Percentiles rank a stretch among this genome's conserved stretches.
Evolutionary conservation across 2,113 vertebrate genomes (phyloP).

Genomic region (Cinclus mexicanus): DNA sequence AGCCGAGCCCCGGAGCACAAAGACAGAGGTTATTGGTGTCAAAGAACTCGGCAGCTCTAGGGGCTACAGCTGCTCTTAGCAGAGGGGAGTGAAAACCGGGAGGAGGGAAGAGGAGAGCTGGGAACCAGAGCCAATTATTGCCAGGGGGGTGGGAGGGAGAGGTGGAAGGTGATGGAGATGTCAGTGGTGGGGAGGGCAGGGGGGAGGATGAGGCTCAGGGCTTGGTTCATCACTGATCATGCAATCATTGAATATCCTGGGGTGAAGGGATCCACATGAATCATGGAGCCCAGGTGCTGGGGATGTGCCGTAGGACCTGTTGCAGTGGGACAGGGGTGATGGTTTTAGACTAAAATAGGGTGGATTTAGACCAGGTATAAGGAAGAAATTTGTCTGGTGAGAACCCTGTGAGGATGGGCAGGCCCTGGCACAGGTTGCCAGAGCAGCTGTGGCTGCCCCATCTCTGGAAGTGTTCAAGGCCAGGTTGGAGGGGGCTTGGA

Average conservation of each 20-base stretch:
- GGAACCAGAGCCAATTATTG: neutral
- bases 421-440: neutral
- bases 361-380: neutral
- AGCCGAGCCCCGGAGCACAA: conserved; percentile 14
- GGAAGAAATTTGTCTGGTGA: neutral
- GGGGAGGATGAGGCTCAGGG: neutral
- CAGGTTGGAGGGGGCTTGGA: rapidly evolving
- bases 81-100: neutral
- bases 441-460: neutral
- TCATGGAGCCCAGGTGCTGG: neutral
- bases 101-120: neutral
- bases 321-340: rapidly evolving
- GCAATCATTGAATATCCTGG: neutral
- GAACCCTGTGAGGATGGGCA: neutral
- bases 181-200: neutral
- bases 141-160: neutral
- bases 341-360: neutral
- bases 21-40: conserved; percentile 67
- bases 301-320: neutral
- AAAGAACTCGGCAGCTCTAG: neutral
- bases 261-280: neutral
- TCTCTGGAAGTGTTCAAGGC: neutral
- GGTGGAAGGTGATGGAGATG: neutral
- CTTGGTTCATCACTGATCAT: neutral
- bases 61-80: neutral